These are phyloP conservation scores for Bilobella aurantiaca DNA, from an alignment of 1,140 invertebrate species.

Conservation along the genomic window DNA sequence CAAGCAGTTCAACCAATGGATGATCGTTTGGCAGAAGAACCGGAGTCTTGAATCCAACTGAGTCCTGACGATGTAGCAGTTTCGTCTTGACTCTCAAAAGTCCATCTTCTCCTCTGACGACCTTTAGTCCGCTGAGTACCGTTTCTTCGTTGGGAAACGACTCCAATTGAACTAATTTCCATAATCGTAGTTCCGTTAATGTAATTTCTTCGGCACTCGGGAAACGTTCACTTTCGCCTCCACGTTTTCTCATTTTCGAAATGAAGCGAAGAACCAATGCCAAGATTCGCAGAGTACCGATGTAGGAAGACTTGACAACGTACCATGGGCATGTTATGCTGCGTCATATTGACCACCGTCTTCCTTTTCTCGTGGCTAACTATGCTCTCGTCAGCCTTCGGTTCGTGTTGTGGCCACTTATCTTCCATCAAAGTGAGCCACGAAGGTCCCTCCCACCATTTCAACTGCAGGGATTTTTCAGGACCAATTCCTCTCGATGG, in stretches of 20 bases:
- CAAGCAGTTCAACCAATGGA: conserved; percentile 24
- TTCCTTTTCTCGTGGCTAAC: not conserved
- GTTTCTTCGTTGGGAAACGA: not conserved
- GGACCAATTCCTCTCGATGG: conserved; percentile 11
- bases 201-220: not conserved
- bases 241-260: not conserved
- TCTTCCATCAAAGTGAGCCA: not conserved
- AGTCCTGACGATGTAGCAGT: not conserved
- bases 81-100: not conserved
- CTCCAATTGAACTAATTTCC: not conserved
- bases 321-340: not conserved
- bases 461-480: not conserved
- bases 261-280: not conserved
- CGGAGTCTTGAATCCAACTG: not conserved
- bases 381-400: not conserved
- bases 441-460: conserved; percentile 2
- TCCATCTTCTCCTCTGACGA: not conserved
- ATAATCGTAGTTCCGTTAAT: not conserved
- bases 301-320: not conserved
- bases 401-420: not conserved
- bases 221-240: not conserved
- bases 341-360: not conserved
- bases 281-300: not conserved
- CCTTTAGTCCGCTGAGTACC: not conserved
- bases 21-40: not conserved